Percentiles rank a stretch among this genome's conserved stretches.
Evolutionary conservation across 2,888 invertebrate species (phyloP).

Genomic region (Andrena flavipes): DNA sequence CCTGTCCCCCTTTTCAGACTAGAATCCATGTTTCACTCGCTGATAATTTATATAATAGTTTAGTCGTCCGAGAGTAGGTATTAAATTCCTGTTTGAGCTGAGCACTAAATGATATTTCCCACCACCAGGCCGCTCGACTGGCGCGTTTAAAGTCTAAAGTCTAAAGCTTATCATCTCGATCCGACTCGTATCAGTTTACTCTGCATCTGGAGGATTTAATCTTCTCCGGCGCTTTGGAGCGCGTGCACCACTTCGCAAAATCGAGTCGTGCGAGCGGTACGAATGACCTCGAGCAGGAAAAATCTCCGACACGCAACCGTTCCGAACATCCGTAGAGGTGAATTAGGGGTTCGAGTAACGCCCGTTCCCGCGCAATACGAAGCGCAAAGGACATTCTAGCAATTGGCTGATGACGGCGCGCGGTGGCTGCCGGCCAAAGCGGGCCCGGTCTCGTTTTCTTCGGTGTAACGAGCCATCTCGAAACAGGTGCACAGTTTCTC

Average conservation of each 20-base stretch:
- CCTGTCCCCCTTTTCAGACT: background rate
- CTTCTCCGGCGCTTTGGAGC: slow-evolving; percentile 10
- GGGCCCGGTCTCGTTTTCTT: background rate
- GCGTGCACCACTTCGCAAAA: background rate
- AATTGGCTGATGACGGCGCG: background rate
- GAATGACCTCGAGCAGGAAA: background rate
- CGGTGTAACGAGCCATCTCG: background rate
- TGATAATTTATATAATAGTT: slow-evolving; percentile 51
- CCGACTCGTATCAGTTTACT: slow-evolving; percentile 48
- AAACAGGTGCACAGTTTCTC: background rate
- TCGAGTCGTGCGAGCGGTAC: background rate
- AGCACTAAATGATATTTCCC: slow-evolving; percentile 67
- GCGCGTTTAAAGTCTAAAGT: slow-evolving; percentile 36
- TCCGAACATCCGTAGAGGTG: background rate
- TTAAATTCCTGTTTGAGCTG: slow-evolving; percentile 64
- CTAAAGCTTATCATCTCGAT: slow-evolving; percentile 52
- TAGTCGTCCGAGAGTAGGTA: slow-evolving; percentile 41
- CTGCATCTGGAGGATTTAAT: slow-evolving; percentile 38
- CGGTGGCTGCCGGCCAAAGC: background rate
- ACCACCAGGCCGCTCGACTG: slow-evolving; percentile 52
- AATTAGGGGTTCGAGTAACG: background rate
- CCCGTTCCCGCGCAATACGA: background rate
- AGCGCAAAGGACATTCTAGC: slow-evolving; percentile 21
- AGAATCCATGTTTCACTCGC: background rate
- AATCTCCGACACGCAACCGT: background rate